Base-by-base conservation (phyloP, 1,140 invertebrate species). In the Lutraria rhynchaena region DNA sequence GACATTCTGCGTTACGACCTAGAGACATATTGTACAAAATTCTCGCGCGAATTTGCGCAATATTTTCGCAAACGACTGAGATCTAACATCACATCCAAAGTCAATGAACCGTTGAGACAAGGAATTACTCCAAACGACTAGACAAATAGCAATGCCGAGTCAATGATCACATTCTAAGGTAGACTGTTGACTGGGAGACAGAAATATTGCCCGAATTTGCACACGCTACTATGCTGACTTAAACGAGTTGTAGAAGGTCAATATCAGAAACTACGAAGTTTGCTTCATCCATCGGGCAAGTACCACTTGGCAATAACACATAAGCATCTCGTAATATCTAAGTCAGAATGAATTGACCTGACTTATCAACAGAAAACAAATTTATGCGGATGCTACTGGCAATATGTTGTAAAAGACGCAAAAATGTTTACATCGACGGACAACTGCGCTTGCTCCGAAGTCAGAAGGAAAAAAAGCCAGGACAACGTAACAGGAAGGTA, bases 1-100 rank as follows among this genome's bases (percentile, higher is more conserved):
- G 65, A 81, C 3, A 46, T 22, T 22, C 57, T 44, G 35, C 60
- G 22, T 49, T 24, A 27, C 5, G 29, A 70, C 19, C 46, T 60
- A 19, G 76, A 69, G 44, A 19, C 35, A 11, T 3, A 15, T 2
- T 35, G 35, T 9, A 44, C 24, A 73, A 29, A 73, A 33, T 13
- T 71, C 11, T 81, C 77, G 17, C 24, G n/a, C n/a, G 73, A 81
- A 61, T 81, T 81, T 51, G 13, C 3, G 24, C 55, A 2, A n/a
- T 27, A 57, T 27, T 57, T 57, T 17, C 3, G 24, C 55, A 27
- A 27, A 3, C 27, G 55, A 27, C 55, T 27, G 1, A 2, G 3
- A 57, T 29, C 55, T 2, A 4, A 5, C 1, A 5, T 57, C 1
- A 57, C 27, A 27, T 57, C 55, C 3, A 22, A 57, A 27, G 55